Evolutionary conservation across 1,140 invertebrate genomes (phyloP), one percentile per base, ranked within the genome.

Genomic region (Dinothrombium tinctorium): DNA sequence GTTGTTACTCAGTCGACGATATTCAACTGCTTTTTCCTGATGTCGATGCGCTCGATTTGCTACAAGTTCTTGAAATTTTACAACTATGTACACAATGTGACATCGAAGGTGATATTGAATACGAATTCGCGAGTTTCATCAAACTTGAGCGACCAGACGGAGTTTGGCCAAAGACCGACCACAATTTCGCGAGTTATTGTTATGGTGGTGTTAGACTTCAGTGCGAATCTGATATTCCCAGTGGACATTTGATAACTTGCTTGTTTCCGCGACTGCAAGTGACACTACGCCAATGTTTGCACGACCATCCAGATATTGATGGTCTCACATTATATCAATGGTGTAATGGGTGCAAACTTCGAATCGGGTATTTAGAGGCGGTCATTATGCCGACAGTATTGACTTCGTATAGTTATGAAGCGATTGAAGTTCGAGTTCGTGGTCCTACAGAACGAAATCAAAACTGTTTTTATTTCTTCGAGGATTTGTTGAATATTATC

Each of bases 91-190:
- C 74, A 42, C 58, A 74, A 62, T 76, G 72, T 55, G 75, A 79
- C 43, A 66, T 71, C 22, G 75, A 77, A 35, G 71, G 69, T 3
- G 64, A 68, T 37, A 62, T 74, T 19, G 74, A 78, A 55, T 81
- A 74, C 53, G 78, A 82, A 61, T 77, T 83, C 54, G 77, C 78
- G 1, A 72, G 72, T 50, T 72, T 77, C 48, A 80, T 79, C 56
- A 61, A 75, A 32, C 64, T 71, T 8, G 75, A 78, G 53, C 69
- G 70, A 9, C 54, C 78, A 12, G 68, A 69, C 23, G 74, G 74
- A n/a, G n/a, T n/a, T 25, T 28, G 7, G n/a, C 15, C 32, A 33
- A 9, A 8, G 17, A 33, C 9, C 15, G 2, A 35, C 17, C 33
- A 35, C 2, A 33, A 9, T 8, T 33, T 7, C 26, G 7, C 26